A percentile compares a stretch with the other conserved stretches of the same genome.
Evolutionary conservation across 2,113 vertebrate species (phyloP).

Genomic region (Spheniscus mendiculus): DNA sequence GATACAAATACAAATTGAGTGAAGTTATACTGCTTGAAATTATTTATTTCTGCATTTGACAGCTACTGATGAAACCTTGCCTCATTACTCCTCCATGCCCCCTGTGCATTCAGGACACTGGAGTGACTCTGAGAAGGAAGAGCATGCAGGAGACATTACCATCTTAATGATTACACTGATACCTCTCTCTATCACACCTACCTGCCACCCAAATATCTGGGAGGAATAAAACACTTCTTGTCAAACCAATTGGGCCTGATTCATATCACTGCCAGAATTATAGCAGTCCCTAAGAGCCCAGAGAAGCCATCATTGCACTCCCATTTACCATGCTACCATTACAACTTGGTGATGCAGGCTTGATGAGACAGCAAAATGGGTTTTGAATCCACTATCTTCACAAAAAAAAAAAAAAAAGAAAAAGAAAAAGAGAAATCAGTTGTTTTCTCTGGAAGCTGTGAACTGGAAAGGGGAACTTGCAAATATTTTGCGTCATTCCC

Average conservation of each 20-base stretch:
- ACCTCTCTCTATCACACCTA: not conserved
- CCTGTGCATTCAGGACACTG: not conserved
- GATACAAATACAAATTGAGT: not conserved
- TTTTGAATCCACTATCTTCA: not conserved
- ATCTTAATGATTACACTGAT: not conserved
- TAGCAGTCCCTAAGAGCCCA: not conserved
- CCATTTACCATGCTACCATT: not conserved
- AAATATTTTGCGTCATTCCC: not conserved
- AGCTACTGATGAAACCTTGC: not conserved
- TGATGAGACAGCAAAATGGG: not conserved
- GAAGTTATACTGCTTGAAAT: not conserved
- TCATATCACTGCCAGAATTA: not conserved
- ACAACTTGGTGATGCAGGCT: not conserved
- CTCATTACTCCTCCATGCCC: not conserved
- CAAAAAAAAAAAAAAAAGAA: not conserved
- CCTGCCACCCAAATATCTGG: not conserved
- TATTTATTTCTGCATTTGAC: slow-evolving; percentile 9
- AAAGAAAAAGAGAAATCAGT: not conserved
- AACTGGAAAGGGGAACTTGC: not conserved
- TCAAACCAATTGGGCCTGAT: not conserved
- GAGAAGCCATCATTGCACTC: not conserved
- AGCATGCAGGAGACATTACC: not conserved
- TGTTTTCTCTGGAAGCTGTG: not conserved
- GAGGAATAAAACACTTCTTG: not conserved
- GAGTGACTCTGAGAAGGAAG: not conserved